phyloP scores from a whole-genome alignment of 2,113 vertebrate species.

The Psophia crepitans region DNA sequence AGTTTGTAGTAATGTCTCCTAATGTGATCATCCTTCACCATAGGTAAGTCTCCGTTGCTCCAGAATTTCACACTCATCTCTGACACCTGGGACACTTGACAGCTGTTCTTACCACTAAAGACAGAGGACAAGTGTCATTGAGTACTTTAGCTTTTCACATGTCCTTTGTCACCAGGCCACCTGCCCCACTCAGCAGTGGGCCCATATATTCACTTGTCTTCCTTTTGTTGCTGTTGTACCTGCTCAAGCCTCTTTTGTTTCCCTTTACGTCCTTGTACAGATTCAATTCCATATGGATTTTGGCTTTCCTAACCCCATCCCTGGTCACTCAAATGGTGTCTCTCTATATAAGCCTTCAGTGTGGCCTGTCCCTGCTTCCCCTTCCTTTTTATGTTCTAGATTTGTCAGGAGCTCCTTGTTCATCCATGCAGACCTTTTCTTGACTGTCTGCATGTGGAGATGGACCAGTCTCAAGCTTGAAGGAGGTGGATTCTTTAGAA shows the following conservation, averaged over 20 bases:
- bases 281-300: too few relatives aligned
- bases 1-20: not conserved
- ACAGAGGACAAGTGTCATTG: not conserved
- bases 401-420: not conserved
- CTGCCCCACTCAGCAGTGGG: too few relatives aligned
- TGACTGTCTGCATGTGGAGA: not conserved
- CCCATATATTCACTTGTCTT: too few relatives aligned
- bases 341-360: not conserved
- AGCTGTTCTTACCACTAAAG: not conserved
- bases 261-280: too few relatives aligned
- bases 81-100: not conserved
- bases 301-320: too few relatives aligned
- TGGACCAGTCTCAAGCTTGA: not conserved
- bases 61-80: not conserved
- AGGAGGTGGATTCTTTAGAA: not conserved
- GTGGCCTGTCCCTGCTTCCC: not conserved
- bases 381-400: not conserved
- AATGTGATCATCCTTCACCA: not conserved
- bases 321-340: not conserved
- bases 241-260: too few relatives aligned
- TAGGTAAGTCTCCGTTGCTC: not conserved
- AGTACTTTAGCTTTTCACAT: not conserved
- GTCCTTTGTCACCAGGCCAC: too few relatives aligned
- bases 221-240: too few relatives aligned
- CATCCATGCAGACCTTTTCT: not conserved